Evolutionary conservation across 2,888 invertebrate genomes (phyloP).

Genomic region (Phlogophora meticulosa): DNA sequence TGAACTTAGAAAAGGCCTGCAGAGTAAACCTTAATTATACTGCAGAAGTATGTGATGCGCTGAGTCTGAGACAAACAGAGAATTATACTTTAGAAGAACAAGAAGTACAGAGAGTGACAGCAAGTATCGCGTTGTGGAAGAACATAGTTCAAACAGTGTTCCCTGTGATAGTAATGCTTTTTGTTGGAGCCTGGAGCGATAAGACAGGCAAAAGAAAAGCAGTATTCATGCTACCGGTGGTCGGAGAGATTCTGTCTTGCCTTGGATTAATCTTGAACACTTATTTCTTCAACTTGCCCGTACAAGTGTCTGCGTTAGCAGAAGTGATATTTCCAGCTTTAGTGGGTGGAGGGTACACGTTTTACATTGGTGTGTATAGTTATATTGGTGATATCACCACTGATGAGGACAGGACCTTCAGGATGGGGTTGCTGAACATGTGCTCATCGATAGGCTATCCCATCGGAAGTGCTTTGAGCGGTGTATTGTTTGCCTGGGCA

Average conservation of each 20-base stretch:
- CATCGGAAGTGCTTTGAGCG: slow-evolving; percentile 96
- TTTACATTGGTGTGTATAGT: slow-evolving; percentile 96
- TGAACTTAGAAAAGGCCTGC: slow-evolving; percentile 94
- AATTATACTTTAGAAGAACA: slow-evolving; percentile 90
- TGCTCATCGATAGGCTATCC: slow-evolving; percentile 97
- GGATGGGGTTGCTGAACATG: slow-evolving; percentile 96
- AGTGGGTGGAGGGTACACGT: slow-evolving; percentile 96
- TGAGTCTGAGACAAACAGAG: slow-evolving; percentile 93
- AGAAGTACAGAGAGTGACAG: slow-evolving; percentile 93
- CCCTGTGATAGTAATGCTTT: slow-evolving; percentile 95
- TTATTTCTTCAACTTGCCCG: slow-evolving; percentile 94
- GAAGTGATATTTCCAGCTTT: slow-evolving; percentile 95
- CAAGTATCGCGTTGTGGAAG: slow-evolving; percentile 96
- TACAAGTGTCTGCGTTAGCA: slow-evolving; percentile 94
- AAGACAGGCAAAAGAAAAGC: slow-evolving; percentile 93
- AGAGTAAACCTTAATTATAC: slow-evolving; percentile 94
- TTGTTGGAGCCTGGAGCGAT: slow-evolving; percentile 96
- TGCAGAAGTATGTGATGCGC: slow-evolving; percentile 93
- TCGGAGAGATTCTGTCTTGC: slow-evolving; percentile 94
- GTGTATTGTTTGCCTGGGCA: slow-evolving; percentile 93
- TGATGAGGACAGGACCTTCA: slow-evolving; percentile 94
- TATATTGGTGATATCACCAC: slow-evolving; percentile 97
- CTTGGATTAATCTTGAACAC: slow-evolving; percentile 95
- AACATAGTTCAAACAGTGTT: slow-evolving; percentile 95
- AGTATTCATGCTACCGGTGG: slow-evolving; percentile 95